Percentiles rank a stretch among this genome's conserved stretches.
Evolutionary conservation across 1,140 invertebrate species (phyloP).

Genomic region (Zaprionus kolodkinae): DNA sequence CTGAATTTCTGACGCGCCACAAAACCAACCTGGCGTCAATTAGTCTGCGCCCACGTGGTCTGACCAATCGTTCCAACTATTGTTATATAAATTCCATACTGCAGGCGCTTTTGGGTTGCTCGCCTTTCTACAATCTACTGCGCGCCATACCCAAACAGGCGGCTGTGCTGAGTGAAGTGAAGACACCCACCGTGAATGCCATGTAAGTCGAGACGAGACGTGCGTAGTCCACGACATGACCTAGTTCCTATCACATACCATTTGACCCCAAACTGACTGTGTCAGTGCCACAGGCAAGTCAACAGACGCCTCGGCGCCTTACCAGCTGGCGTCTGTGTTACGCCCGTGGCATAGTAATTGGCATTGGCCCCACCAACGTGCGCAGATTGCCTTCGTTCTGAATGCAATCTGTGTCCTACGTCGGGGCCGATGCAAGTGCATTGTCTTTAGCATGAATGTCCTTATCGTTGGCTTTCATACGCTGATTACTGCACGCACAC

Average conservation of each 20-base stretch:
- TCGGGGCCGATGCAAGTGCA: conserved; percentile 54
- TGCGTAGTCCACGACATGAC: not conserved
- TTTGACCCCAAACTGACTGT: conserved; percentile 11
- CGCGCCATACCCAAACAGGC: conserved; percentile 88
- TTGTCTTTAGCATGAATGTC: conserved; percentile 4
- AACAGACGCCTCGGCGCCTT: conserved; percentile 67
- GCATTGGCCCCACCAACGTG: conserved; percentile 25
- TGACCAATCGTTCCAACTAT: conserved; percentile 96
- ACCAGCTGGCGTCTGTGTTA: conserved; percentile 72
- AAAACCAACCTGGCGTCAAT: conserved; percentile 90
- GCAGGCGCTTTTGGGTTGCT: conserved; percentile 95
- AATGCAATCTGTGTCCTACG: conserved; percentile 25
- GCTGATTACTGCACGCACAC: conserved; percentile 46
- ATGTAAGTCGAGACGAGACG: conserved; percentile 85
- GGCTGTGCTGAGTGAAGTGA: conserved; percentile 86
- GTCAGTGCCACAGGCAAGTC: conserved; percentile 68
- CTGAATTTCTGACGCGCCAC: conserved; percentile 90
- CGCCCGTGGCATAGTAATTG: conserved; percentile 75
- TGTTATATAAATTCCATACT: conserved; percentile 97
- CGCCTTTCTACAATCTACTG: conserved; percentile 96
- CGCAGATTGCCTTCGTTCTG: conserved; percentile 56
- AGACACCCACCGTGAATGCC: conserved; percentile 95
- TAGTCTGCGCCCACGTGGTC: conserved; percentile 92
- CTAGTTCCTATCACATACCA: not conserved
- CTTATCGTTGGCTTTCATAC: conserved; percentile 13